Percentiles rank a stretch among this genome's conserved stretches.
Conservation (phyloP, 2,888 invertebrate genomes). For the Andrena hattorfiana region DNA sequence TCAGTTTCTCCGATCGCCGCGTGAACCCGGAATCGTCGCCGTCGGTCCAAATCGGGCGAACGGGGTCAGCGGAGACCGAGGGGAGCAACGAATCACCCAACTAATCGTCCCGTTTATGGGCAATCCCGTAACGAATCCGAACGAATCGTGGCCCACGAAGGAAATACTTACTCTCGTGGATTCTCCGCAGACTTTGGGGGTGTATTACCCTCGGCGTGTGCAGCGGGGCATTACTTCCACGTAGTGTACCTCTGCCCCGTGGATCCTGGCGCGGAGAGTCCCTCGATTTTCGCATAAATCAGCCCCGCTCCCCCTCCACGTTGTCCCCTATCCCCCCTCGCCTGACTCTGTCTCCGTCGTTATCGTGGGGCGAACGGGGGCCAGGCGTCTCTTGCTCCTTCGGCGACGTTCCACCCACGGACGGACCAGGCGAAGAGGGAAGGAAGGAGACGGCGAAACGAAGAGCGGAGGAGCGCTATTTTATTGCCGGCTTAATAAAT, state of each 20-base stretch:
- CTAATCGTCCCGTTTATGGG: constrained; percentile 65
- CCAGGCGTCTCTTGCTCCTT: constrained; percentile 51
- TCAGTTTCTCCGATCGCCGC: constrained; percentile 47
- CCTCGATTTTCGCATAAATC: constrained; percentile 83
- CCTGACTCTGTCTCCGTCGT: constrained; percentile 57
- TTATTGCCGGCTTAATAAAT: constrained; percentile 84
- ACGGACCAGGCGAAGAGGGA: constrained; percentile 40
- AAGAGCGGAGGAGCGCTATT: constrained; percentile 79
- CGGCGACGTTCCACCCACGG: constrained; percentile 78
- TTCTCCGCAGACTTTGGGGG: constrained; percentile 72
- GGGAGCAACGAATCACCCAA: constrained; percentile 49
- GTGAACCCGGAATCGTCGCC: neutral
- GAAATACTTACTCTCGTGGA: constrained; percentile 63
- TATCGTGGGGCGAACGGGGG: constrained; percentile 54
- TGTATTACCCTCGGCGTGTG: constrained; percentile 76
- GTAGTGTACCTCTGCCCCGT: constrained; percentile 67
- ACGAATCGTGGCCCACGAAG: constrained; percentile 44
- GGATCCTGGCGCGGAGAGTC: constrained; percentile 74
- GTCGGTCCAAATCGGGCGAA: constrained; percentile 38
- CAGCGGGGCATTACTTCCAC: constrained; percentile 76
- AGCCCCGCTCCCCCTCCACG: constrained; percentile 76
- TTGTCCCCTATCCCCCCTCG: constrained; percentile 59
- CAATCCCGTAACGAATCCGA: constrained; percentile 42
- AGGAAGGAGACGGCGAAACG: constrained; percentile 56
- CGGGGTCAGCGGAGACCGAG: constrained; percentile 24